These are phyloP conservation scores for Raja brachyura DNA, from an alignment of 2,113 vertebrate genomes.

Conservation along the genomic window DNA sequence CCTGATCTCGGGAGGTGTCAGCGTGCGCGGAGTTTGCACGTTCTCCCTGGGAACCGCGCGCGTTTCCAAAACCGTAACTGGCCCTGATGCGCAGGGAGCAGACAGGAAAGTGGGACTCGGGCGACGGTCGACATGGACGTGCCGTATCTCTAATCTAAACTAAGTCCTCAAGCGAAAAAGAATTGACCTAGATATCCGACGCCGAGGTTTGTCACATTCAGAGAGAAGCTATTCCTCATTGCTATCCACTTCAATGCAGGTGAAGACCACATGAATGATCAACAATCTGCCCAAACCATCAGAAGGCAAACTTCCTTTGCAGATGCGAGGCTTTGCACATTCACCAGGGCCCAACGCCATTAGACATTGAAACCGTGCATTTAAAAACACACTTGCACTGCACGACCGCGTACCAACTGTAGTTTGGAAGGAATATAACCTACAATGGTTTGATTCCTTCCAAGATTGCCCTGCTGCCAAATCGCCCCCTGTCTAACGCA, in stretches of 20 bases:
- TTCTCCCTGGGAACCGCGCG: no score
- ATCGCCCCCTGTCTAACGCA: neutral
- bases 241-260: neutral
- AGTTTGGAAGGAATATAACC: neutral
- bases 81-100: no score
- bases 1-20: no score
- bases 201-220: neutral
- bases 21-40: no score
- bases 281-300: neutral
- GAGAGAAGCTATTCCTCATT: neutral
- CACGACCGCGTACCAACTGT: neutral
- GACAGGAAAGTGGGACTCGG: no score
- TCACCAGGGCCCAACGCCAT: no score
- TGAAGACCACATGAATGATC: neutral
- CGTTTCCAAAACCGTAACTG: no score
- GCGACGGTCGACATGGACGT: no score
- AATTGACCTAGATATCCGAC: neutral
- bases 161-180: no score
- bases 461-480: neutral
- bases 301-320: neutral
- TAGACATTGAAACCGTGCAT: neutral
- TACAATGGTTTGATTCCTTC: conserved; percentile 16
- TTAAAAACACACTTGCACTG: neutral
- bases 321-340: no score
- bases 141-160: neutral